phyloP scores from a whole-genome alignment of 2,888 invertebrate genomes.

The Baccha elongata region DNA sequence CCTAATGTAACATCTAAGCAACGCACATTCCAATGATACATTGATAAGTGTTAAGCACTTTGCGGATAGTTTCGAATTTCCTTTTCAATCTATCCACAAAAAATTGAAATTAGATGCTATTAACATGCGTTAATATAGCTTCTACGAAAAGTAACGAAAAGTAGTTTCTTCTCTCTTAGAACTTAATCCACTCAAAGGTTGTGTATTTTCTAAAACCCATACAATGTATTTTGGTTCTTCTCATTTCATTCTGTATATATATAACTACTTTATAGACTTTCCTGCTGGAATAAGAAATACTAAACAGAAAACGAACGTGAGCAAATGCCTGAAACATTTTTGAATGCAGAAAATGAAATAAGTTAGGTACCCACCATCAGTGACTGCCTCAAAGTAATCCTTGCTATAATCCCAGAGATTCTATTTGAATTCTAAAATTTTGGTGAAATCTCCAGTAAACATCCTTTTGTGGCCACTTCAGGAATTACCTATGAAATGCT shows the following conservation, averaged over 20 bases:
- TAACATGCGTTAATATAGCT: no score
- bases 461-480: slow-evolving; percentile 50
- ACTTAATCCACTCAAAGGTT: slow-evolving; percentile 61
- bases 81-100: slow-evolving; percentile 37
- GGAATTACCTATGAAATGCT: slow-evolving; percentile 54
- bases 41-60: not conserved
- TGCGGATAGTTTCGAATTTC: slow-evolving; percentile 5
- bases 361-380: not conserved
- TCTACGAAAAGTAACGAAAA: no score
- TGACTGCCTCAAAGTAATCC: not conserved
- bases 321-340: no score
- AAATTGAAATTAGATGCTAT: slow-evolving; percentile 47
- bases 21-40: not conserved
- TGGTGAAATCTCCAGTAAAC: slow-evolving; percentile 28
- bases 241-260: not conserved
- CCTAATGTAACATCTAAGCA: no score
- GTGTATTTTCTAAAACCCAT: slow-evolving; percentile 50
- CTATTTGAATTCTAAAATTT: slow-evolving; percentile 9
- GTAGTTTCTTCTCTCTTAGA: slow-evolving; percentile 25
- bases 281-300: not conserved
- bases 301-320: no score
- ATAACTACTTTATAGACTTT: no score
- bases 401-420: not conserved
- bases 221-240: not conserved
- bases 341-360: not conserved